phyloP scores from a whole-genome alignment of 2,797 vertebrate genomes.

The Psittacula derbiana region DNA sequence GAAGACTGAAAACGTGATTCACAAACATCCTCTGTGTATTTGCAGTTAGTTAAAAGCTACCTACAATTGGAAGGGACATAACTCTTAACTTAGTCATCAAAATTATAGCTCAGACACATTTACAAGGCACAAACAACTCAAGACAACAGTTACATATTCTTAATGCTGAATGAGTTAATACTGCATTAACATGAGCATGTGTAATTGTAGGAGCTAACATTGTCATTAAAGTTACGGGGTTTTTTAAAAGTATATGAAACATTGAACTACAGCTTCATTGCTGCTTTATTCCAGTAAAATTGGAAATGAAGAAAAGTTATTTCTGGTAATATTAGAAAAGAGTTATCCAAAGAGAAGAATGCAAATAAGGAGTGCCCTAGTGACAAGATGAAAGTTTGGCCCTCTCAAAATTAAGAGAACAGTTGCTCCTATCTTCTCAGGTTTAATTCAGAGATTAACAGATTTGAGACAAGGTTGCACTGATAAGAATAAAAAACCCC shows the following conservation, averaged over 20 bases:
- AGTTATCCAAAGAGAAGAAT: background rate
- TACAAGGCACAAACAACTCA: background rate
- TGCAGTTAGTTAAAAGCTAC: background rate
- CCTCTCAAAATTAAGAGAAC: background rate
- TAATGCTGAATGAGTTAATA: background rate
- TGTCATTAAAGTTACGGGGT: background rate
- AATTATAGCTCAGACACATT: background rate
- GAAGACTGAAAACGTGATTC: background rate
- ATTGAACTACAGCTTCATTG: background rate
- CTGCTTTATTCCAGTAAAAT: background rate
- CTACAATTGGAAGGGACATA: background rate
- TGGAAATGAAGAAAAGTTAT: background rate
- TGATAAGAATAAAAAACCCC: background rate
- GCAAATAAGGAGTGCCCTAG: background rate
- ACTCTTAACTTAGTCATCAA: background rate
- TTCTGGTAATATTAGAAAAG: background rate
- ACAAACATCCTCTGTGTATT: background rate
- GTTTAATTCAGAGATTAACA: background rate
- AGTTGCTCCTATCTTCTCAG: background rate
- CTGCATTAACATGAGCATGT: background rate
- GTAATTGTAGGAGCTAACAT: background rate
- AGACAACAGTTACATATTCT: background rate
- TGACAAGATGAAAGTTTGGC: background rate
- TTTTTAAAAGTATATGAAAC: background rate
- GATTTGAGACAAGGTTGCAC: background rate